A percentile compares a stretch with the other conserved stretches of the same genome.
These are phyloP conservation scores for Astropecten irregularis DNA, from an alignment of 53 echinoderm and acorn worm species.

Conservation along the genomic window DNA sequence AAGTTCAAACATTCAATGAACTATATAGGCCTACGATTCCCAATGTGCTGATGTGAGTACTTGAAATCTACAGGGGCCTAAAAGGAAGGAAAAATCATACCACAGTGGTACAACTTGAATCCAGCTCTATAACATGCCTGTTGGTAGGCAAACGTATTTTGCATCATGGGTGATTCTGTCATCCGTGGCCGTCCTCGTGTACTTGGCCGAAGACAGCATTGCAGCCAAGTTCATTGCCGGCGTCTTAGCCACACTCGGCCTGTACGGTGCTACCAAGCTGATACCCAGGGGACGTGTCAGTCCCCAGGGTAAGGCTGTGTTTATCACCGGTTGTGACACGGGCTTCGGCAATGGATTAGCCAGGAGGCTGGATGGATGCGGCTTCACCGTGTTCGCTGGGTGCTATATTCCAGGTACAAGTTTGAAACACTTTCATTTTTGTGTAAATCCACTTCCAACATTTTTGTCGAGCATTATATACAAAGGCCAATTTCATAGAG, in stretches of 20 bases:
- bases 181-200: background rate
- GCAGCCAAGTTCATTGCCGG: constrained; percentile 38
- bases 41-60: too few relatives aligned
- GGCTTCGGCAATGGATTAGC: constrained; percentile 64
- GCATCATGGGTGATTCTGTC: background rate
- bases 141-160: constrained; percentile 1
- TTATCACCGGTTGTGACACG: constrained; percentile 70
- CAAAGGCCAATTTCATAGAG: too few relatives aligned
- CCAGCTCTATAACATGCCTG: too few relatives aligned
- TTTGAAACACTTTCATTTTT: too few relatives aligned
- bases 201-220: constrained; percentile 35
- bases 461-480: too few relatives aligned
- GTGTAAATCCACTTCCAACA: too few relatives aligned
- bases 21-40: too few relatives aligned
- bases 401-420: constrained; percentile 51
- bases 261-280: constrained; percentile 36
- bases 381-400: constrained; percentile 58
- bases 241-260: constrained; percentile 6
- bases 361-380: constrained; percentile 28
- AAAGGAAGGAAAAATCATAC: too few relatives aligned
- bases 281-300: constrained; percentile 45
- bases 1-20: too few relatives aligned
- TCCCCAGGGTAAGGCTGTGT: constrained; percentile 48
- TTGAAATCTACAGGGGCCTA: too few relatives aligned
- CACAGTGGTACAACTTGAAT: too few relatives aligned